Evolutionary conservation across 2,797 vertebrate species (phyloP).

Genomic region (Ciconia nigra): DNA sequence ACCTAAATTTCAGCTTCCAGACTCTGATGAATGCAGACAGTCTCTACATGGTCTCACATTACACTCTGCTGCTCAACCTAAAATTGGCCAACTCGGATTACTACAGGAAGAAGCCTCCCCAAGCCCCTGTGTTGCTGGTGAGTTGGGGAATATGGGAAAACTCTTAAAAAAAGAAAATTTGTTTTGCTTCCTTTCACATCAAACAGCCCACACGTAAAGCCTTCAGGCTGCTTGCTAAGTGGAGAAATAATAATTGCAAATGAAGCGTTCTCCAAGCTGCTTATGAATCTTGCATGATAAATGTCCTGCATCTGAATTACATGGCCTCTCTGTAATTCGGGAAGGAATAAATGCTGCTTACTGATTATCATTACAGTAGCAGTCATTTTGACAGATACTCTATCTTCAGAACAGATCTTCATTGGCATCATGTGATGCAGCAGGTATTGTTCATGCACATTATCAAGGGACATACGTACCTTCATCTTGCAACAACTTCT

Average conservation of each 20-base stretch:
- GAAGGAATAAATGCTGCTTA: neutral
- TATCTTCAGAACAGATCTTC: neutral
- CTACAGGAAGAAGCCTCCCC: slow-evolving; percentile 84
- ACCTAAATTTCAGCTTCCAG: slow-evolving; percentile 83
- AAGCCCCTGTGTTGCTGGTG: slow-evolving; percentile 83
- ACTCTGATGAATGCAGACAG: slow-evolving; percentile 93
- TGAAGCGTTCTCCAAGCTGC: neutral
- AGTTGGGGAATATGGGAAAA: slow-evolving; percentile 42
- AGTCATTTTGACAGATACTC: neutral
- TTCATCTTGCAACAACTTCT: neutral
- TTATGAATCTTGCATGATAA: slow-evolving; percentile 24
- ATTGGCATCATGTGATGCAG: neutral
- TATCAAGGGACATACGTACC: neutral
- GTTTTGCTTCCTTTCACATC: neutral
- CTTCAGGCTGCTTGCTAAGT: neutral
- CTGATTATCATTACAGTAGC: neutral
- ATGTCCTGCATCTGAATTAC: neutral
- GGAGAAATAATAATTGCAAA: slow-evolving; percentile 49
- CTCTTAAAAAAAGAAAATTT: neutral
- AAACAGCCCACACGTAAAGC: neutral
- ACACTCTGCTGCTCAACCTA: slow-evolving; percentile 90
- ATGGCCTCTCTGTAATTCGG: neutral
- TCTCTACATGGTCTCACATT: slow-evolving; percentile 89
- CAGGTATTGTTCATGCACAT: neutral
- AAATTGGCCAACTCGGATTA: slow-evolving; percentile 90